A percentile compares a stretch with the other conserved stretches of the same genome.
phyloP scores from a whole-genome alignment of 2,113 vertebrate genomes.

The Polypterus bichir region DNA sequence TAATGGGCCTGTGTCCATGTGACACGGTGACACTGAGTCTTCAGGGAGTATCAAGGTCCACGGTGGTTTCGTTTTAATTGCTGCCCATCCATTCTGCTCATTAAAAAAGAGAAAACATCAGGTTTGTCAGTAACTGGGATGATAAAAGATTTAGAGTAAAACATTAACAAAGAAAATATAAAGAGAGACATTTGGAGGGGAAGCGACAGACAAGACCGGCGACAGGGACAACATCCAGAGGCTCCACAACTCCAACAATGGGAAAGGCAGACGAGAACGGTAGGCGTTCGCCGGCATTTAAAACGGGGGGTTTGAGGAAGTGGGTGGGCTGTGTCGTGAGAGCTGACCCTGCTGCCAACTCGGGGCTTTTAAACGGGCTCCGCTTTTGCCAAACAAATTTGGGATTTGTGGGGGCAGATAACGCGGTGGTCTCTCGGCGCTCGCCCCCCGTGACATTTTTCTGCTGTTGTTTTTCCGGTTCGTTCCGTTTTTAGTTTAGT shows the following conservation, averaged over 20 bases:
- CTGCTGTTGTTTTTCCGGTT: too few species aligned
- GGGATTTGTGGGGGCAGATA: too few species aligned
- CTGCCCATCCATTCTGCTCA: neutral
- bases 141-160: conserved; percentile 19
- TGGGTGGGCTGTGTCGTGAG: too few species aligned
- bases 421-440: too few species aligned
- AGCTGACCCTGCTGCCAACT: too few species aligned
- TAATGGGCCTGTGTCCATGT: neutral
- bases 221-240: neutral
- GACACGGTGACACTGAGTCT: neutral
- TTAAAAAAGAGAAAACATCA: neutral
- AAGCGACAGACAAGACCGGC: neutral
- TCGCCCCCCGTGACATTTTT: too few species aligned
- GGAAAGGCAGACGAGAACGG: neutral
- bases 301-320: too few species aligned
- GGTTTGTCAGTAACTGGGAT: neutral
- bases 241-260: neutral
- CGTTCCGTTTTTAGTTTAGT: too few species aligned
- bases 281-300: neutral
- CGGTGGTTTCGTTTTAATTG: neutral
- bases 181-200: neutral
- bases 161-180: conserved; percentile 35
- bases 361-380: too few species aligned
- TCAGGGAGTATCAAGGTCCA: neutral
- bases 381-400: too few species aligned